Conservation (phyloP, 2,888 invertebrate genomes). For the Apamea crenata region DNA sequence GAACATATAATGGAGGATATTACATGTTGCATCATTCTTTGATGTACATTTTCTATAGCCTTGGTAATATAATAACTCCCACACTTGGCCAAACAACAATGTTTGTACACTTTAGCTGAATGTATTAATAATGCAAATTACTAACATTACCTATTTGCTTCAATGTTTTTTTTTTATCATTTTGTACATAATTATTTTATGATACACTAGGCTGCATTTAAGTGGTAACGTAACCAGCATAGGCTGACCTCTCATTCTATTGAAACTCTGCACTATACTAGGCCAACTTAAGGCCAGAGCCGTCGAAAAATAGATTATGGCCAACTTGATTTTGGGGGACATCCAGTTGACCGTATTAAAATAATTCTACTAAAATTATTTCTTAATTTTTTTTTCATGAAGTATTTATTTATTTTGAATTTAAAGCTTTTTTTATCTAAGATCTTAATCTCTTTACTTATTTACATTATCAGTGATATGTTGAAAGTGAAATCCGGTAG, state of each 20-base stretch:
- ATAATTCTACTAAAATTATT: neutral
- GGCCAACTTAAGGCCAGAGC: neutral
- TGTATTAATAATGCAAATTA: neutral
- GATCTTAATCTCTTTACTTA: constrained; percentile 16
- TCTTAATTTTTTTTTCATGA: neutral
- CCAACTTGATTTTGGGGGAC: neutral
- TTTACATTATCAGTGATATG: constrained; percentile 46
- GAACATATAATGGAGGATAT: constrained; percentile 51
- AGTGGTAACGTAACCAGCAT: neutral
- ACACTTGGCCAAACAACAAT: constrained; percentile 49
- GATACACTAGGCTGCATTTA: neutral
- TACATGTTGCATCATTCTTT: constrained; percentile 36
- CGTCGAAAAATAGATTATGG: neutral
- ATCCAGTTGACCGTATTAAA: neutral
- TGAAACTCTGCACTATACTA: neutral
- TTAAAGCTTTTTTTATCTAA: neutral
- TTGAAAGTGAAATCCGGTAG: constrained; percentile 22
- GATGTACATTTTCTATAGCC: constrained; percentile 63
- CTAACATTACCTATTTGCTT: neutral
- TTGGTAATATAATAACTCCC: constrained; percentile 47
- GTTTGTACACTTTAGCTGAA: constrained; percentile 9
- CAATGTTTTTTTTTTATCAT: neutral
- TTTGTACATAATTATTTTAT: neutral
- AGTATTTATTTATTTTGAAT: neutral
- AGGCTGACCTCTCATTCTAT: neutral